Percentiles rank a stretch among this genome's conserved stretches.
Evolutionary conservation across 2,888 invertebrate genomes (phyloP).

Genomic region (Phymatocera aterrima): DNA sequence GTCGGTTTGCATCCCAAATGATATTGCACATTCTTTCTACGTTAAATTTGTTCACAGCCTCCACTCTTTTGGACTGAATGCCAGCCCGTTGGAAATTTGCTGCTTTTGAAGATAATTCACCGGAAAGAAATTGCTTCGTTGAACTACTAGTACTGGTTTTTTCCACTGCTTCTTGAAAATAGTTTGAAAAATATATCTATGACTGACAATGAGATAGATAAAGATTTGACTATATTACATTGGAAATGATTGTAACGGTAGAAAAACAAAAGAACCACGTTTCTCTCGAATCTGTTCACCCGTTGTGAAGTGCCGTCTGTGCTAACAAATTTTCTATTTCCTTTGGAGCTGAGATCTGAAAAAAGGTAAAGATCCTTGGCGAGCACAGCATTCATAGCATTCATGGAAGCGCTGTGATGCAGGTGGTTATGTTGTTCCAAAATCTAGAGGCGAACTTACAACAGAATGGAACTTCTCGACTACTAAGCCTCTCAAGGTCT

Average conservation of each 20-base stretch:
- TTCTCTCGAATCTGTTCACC: conserved; percentile 2
- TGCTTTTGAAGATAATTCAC: not conserved
- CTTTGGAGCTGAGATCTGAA: conserved; percentile 6
- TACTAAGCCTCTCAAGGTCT: conserved; percentile 21
- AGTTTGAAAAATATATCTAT: not conserved
- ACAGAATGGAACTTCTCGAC: not conserved
- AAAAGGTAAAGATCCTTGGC: conserved; percentile 20
- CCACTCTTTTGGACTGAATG: not conserved
- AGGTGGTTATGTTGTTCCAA: conserved; percentile 64
- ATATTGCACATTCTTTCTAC: conserved; percentile 34
- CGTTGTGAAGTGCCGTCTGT: conserved; percentile 30
- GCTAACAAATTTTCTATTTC: conserved; percentile 36
- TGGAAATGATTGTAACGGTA: not conserved
- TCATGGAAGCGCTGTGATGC: not conserved
- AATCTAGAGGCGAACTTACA: conserved; percentile 56
- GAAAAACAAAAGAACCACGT: not conserved
- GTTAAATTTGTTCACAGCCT: not conserved
- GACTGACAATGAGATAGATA: too few species aligned
- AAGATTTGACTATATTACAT: not conserved
- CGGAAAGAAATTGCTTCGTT: not conserved
- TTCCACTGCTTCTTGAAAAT: not conserved
- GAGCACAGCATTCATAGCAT: not conserved
- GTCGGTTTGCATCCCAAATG: conserved; percentile 32
- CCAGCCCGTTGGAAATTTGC: not conserved
- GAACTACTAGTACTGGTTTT: not conserved